Evolutionary conservation across 2,888 invertebrate species (phyloP), one percentile per base, ranked within the genome.

Genomic region (Drosophila fulvimacula): DNA sequence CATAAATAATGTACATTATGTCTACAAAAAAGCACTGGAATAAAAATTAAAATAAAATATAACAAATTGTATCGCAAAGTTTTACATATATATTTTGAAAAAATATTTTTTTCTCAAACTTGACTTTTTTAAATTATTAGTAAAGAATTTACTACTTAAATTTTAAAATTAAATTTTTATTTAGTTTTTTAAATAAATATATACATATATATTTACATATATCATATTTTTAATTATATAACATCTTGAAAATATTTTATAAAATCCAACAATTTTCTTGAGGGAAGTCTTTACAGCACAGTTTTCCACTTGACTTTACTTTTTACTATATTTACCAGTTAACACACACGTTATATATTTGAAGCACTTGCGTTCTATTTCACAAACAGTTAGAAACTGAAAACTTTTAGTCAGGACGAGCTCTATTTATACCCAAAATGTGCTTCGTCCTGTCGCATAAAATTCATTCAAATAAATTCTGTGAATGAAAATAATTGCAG

Each of bases 351-450:
- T 6, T 36, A 0, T 15, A 52, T 2, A 39, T 24, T 5, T 44
- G 2, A 15, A 9, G 13, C 36, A 62, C 32, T 74, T 64, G 36
- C 38, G 9, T 42, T 30, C n/a, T 51, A 48, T 52, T 53, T 58
- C 59, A 34, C 73, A 57, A 46, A 44, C 66, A 53, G 51, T 55
- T 56, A 51, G 64, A 15, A 70, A 83, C 84, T 83, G 68, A 58
- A 49, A 69, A 34, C 21, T 57, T 49, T 38, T 1, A 5, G 36
- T 11, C 27, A 34, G 9, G 39, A 27, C 24, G 57, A 49, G 60
- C 64, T 27, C 84, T 83, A 83, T 83, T 83, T 83, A 83, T 83
- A 88, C 78, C 68, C 48, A 38, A 58, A 65, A 58, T 32, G 53
- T 1, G n/a, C 4, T 39, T 39, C 55, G 44, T 65, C 48, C 59